Evolutionary conservation across 1,140 invertebrate genomes (phyloP), one percentile per base, ranked within the genome.

Genomic region (Drosophila oshimai): DNA sequence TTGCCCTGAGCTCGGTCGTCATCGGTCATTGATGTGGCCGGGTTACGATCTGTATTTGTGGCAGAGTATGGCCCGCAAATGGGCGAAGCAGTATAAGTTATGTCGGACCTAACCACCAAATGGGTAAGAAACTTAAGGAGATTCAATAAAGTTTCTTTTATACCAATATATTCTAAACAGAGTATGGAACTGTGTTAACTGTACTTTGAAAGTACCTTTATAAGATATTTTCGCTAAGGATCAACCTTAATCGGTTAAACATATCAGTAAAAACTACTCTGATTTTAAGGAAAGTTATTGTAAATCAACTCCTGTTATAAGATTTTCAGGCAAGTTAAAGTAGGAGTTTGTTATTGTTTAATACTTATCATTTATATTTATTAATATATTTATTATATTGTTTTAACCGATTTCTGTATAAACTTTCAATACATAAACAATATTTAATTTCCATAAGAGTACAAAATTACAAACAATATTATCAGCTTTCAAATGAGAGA

Each of bases 61-160:
- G 37, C n/a, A n/a, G n/a, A n/a, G n/a, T 55, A 45, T 45, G 46
- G 15, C 36, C 45, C 41, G 18, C 61, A 83, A 84, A 79, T 84
- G 80, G 68, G 75, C 39, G 42, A 57, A 51, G 39, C 65, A 79
- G 80, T 60, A 84, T 57, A 47, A 44, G 76, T 84, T 58, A 79
- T 69, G 34, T 39, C 33, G 36, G 39, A 24, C 20, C 47, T 34
- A 76, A 67, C 72, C 73, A 72, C 73, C 62, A 78, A 79, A 73
- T 31, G 55, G 37, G 53, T 31, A 6, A 61, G 3, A 33, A 18
- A 37, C 24, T 50, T 37, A 4, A 24, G 22, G 20, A 13, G 6
- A 42, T 13, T 13, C 22, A 12, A 13, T 36, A 31, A 6, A 15
- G n/a, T n/a, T n/a, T n/a, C n/a, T n/a, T n/a, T n/a, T n/a, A n/a